phyloP scores from a whole-genome alignment of 2,888 invertebrate species.

The Chydorus sphaericus region DNA sequence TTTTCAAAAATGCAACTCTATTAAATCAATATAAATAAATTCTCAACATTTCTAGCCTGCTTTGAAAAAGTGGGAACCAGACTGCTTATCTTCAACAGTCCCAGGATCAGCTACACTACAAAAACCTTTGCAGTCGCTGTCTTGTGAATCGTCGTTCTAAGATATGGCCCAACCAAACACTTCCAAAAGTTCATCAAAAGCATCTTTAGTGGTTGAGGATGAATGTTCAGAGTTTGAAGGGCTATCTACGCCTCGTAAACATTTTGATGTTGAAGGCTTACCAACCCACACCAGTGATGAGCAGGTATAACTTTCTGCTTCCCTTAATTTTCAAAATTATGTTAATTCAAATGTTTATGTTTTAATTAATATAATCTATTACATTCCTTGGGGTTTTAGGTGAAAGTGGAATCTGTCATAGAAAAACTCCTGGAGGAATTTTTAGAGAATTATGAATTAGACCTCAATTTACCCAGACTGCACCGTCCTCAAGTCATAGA shows the following conservation, averaged over 20 bases:
- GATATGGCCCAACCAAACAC: too few relatives aligned
- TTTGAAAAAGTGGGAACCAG: too few relatives aligned
- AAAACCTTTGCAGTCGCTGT: too few relatives aligned
- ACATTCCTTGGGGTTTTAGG: constrained; percentile 29
- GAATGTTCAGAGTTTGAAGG: too few relatives aligned
- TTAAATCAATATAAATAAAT: too few relatives aligned
- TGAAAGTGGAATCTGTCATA: constrained; percentile 40
- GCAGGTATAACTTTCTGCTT: constrained; percentile 34
- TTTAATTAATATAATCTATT: constrained; percentile 17
- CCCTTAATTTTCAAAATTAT: constrained; percentile 10
- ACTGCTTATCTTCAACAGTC: too few relatives aligned
- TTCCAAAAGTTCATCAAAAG: too few relatives aligned
- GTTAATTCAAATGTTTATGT: background rate
- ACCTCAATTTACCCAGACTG: constrained; percentile 43
- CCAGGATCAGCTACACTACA: too few relatives aligned
- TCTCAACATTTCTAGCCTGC: too few relatives aligned
- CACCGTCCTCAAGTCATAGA: constrained; percentile 46
- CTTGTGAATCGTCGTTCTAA: too few relatives aligned
- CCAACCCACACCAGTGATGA: constrained; percentile 41
- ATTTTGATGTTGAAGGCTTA: constrained; percentile 43
- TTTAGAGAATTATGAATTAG: constrained; percentile 34
- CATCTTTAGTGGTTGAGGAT: too few relatives aligned
- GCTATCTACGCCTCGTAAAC: background rate
- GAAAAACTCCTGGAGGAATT: constrained; percentile 38
- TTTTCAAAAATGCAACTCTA: too few relatives aligned